Conservation (phyloP, 2,113 vertebrate species). For the Apeltes quadracus region DNA sequence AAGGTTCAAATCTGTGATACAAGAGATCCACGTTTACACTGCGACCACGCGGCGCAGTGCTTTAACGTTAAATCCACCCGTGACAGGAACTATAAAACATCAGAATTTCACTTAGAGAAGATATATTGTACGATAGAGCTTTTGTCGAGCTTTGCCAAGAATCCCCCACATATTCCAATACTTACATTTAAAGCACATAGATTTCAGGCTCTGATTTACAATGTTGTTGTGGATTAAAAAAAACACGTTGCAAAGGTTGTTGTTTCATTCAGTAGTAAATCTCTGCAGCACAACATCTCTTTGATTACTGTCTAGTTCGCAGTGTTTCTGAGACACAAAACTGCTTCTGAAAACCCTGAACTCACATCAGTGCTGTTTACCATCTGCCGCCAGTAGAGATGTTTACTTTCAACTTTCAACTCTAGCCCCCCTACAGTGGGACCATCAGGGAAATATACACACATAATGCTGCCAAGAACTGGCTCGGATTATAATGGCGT, state of each 20-base stretch:
- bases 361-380: constrained; percentile 45
- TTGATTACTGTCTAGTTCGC: constrained; percentile 46
- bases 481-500: constrained; percentile 8
- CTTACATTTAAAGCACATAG: constrained; percentile 37
- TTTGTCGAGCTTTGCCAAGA: constrained; percentile 14
- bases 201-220: constrained; percentile 25
- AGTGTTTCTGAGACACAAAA: constrained; percentile 27
- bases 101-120: constrained; percentile 12
- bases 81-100: constrained; percentile 9
- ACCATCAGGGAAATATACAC: constrained; percentile 34
- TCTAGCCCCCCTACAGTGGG: neutral
- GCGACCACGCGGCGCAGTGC: neutral
- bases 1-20: constrained; percentile 20
- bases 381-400: constrained; percentile 53
- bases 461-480: constrained; percentile 20
- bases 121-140: constrained; percentile 7
- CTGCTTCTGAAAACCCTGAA: constrained; percentile 39
- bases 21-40: neutral
- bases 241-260: constrained; percentile 24
- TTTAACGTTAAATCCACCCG: neutral
- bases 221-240: constrained; percentile 8
- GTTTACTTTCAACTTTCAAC: constrained; percentile 39
- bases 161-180: constrained; percentile 31
- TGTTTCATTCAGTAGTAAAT: constrained; percentile 42
- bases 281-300: constrained; percentile 47